phyloP scores from a whole-genome alignment of 1,140 invertebrate species.

The Galleria mellonella region DNA sequence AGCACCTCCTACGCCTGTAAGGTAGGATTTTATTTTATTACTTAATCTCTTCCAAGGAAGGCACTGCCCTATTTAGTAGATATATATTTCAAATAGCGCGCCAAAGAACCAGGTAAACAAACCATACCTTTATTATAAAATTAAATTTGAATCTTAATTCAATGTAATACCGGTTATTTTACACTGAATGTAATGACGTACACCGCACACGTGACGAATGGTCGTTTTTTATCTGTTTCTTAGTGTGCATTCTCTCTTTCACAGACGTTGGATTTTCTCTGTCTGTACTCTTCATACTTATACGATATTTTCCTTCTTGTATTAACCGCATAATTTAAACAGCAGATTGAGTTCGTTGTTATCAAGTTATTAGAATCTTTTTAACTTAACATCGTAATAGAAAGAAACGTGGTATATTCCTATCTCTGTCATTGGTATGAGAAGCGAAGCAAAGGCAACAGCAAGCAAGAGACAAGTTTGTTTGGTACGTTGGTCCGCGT shows the following conservation, averaged over 20 bases:
- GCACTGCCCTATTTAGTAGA: conserved; percentile 30
- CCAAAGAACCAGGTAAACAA: conserved; percentile 11
- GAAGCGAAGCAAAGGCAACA: conserved; percentile 7
- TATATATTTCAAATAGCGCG: conserved; percentile 19
- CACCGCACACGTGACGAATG: conserved; percentile 42
- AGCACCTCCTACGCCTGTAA: conserved; percentile 24
- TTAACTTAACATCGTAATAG: conserved; percentile 36
- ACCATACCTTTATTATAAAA: background rate
- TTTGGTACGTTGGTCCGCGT: conserved; percentile 50
- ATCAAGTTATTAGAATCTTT: conserved; percentile 15
- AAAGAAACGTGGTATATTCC: conserved; percentile 28
- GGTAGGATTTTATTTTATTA: conserved; percentile 27
- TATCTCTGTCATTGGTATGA: background rate
- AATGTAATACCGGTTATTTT: too few species aligned
- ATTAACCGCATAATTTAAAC: conserved; percentile 29
- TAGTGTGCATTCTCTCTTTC: conserved; percentile 15
- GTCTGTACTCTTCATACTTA: conserved; percentile 25
- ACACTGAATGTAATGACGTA: conserved; percentile 6
- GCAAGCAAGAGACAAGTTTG: conserved; percentile 49
- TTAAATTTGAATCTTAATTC: background rate
- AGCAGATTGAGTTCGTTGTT: conserved; percentile 2
- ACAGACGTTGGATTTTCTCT: conserved; percentile 5
- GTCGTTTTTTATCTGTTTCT: conserved; percentile 31
- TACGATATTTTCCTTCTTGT: conserved; percentile 32
- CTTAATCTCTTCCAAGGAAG: conserved; percentile 3